Percentiles rank a stretch among this genome's conserved stretches.
Conservation (phyloP, 2,113 vertebrate genomes). For the Tyrannus savana region DNA sequence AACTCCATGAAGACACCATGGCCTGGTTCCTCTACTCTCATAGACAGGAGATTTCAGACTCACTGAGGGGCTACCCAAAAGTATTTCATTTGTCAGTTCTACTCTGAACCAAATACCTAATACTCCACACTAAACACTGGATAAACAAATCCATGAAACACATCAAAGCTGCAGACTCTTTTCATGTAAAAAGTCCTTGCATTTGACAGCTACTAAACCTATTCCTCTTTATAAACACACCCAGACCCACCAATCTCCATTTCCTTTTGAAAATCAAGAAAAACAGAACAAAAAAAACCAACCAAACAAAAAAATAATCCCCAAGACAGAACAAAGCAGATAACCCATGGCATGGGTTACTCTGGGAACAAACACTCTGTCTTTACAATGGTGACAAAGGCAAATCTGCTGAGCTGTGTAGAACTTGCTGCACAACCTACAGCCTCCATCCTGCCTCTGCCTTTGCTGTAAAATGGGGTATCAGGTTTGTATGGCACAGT, state of each 20-base stretch:
- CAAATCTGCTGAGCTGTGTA: neutral
- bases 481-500: neutral
- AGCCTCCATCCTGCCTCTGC: neutral
- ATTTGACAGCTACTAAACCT: neutral
- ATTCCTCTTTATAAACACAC: neutral
- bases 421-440: neutral
- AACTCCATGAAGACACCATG: rapidly evolving
- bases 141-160: neutral
- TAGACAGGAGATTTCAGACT: neutral
- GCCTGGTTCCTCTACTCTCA: neutral
- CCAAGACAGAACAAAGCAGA: neutral
- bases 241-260: neutral
- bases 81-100: neutral
- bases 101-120: neutral
- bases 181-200: neutral
- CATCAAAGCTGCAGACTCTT: neutral
- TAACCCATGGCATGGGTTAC: neutral
- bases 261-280: neutral
- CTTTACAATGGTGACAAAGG: neutral
- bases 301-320: neutral
- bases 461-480: neutral
- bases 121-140: neutral
- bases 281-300: neutral
- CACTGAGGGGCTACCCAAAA: neutral
- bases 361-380: neutral